These are phyloP conservation scores for Gonatopus flavifemur DNA, from an alignment of 1,140 invertebrate genomes.

Conservation along the genomic window DNA sequence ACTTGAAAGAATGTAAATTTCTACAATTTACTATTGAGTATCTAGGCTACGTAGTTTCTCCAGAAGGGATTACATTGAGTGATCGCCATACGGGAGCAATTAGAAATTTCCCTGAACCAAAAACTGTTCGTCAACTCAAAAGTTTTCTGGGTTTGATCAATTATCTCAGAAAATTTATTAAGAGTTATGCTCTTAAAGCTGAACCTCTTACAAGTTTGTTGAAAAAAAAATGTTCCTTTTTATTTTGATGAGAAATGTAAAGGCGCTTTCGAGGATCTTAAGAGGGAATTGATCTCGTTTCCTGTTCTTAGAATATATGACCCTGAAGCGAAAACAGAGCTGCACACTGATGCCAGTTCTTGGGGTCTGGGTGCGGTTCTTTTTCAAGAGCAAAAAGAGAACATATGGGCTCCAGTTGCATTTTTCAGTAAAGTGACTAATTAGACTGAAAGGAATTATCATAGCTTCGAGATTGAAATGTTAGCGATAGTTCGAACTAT, in stretches of 20 bases:
- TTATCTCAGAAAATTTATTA: neutral
- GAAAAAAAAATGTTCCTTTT: neutral
- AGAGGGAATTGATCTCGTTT: neutral
- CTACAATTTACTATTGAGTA: neutral
- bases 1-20: neutral
- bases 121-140: neutral
- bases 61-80: neutral
- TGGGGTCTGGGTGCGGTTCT: neutral
- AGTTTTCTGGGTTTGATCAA: neutral
- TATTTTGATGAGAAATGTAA: neutral
- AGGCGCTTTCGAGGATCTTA: neutral
- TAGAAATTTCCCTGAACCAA: neutral
- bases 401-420: neutral
- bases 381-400: neutral
- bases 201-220: neutral
- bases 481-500: slow-evolving; percentile 48
- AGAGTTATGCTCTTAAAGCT: neutral
- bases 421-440: neutral
- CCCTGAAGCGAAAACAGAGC: neutral
- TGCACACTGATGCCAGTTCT: neutral
- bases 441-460: slow-evolving; percentile 26
- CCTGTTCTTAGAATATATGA: neutral
- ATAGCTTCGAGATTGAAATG: slow-evolving; percentile 30
- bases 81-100: neutral
- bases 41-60: neutral